These are phyloP conservation scores for Globicephala melas DNA, from an alignment of 2,113 vertebrate genomes.

Conservation along the genomic window DNA sequence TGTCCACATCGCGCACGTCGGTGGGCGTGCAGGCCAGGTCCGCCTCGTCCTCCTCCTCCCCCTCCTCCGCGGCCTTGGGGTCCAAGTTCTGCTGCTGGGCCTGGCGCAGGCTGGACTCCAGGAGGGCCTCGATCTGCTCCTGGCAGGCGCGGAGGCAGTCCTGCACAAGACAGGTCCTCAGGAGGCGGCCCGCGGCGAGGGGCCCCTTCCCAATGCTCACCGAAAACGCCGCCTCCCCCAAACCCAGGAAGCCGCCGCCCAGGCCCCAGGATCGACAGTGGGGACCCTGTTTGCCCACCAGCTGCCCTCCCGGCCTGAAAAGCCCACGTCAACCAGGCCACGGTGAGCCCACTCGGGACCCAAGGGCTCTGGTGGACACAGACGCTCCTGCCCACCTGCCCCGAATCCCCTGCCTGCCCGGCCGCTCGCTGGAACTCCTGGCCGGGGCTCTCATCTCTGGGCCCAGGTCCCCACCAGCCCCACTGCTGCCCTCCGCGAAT, in stretches of 20 bases:
- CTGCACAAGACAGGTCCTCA: slow-evolving; percentile 72
- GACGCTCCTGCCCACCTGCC: not conserved
- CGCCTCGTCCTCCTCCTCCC: slow-evolving; percentile 91
- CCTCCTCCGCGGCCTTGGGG: slow-evolving; percentile 92
- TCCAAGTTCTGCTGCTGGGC: slow-evolving; percentile 92
- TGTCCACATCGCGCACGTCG: slow-evolving; percentile 96
- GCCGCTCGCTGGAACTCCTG: not conserved
- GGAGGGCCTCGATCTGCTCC: slow-evolving; percentile 97
- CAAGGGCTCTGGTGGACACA: rapidly evolving
- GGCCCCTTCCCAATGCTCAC: not conserved
- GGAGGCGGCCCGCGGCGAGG: rapidly evolving
- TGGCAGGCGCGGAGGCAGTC: slow-evolving; percentile 98
- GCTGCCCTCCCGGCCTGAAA: not conserved
- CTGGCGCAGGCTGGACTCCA: slow-evolving; percentile 96
- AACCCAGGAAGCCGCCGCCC: rapidly evolving
- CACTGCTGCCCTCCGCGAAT: not conserved
- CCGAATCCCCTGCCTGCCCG: too few species aligned
- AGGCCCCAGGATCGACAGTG: not conserved
- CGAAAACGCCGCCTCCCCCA: too few species aligned
- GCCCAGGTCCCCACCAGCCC: not conserved
- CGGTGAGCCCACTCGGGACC: not conserved
- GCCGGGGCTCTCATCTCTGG: not conserved
- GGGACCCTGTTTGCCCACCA: not conserved
- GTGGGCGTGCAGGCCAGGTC: slow-evolving; percentile 97
- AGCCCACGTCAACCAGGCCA: too few species aligned